These are phyloP conservation scores for Cotesia glomerata DNA, from an alignment of 1,140 invertebrate genomes.

Conservation along the genomic window DNA sequence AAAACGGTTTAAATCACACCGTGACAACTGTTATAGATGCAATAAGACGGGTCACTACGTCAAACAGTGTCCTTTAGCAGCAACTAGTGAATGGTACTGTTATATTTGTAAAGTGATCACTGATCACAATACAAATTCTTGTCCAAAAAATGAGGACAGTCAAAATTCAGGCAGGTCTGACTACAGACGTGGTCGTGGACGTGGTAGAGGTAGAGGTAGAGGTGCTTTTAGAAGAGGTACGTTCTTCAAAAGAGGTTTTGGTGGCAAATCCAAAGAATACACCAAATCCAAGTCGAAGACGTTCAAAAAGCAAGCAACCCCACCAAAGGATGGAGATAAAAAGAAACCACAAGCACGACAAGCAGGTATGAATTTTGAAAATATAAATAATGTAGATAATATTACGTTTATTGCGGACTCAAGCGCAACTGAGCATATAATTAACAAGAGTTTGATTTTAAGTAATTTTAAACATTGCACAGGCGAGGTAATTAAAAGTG, in stretches of 20 bases:
- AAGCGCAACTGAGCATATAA: constrained; percentile 31
- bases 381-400: constrained; percentile 12
- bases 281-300: too few species aligned
- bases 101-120: constrained; percentile 22
- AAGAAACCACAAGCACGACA: too few species aligned
- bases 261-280: too few species aligned
- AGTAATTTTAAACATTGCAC: constrained; percentile 25
- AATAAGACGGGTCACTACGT: constrained; percentile 23
- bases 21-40: constrained; percentile 26
- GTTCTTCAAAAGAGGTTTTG: too few species aligned
- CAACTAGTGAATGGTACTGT: constrained; percentile 23
- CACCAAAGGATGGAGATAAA: too few species aligned
- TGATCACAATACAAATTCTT: not conserved
- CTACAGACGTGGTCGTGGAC: not conserved
- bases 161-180: not conserved
- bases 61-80: constrained; percentile 3
- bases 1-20: not conserved
- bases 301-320: too few species aligned
- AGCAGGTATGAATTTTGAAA: not conserved
- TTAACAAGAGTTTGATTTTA: constrained; percentile 29
- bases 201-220: not conserved
- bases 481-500: constrained; percentile 24
- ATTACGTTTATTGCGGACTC: constrained; percentile 31
- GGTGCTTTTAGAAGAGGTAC: not conserved
- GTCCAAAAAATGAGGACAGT: not conserved